Conservation (phyloP, 2,113 vertebrate species). For the Apodemus speciosus region DNA sequence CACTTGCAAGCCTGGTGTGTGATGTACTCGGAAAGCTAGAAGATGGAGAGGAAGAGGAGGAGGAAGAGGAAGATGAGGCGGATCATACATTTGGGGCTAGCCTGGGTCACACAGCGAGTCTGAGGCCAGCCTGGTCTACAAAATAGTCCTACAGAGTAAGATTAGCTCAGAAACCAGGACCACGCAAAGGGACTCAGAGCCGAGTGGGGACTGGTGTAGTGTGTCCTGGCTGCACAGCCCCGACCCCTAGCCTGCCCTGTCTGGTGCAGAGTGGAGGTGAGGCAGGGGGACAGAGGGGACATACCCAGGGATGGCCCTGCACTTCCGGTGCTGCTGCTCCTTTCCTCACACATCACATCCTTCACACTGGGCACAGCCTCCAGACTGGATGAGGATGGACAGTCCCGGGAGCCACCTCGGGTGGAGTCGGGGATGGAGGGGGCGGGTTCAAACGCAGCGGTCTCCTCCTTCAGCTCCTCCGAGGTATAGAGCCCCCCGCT, state of each 20-base stretch:
- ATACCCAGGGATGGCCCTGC: background rate
- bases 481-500: background rate
- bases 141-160: background rate
- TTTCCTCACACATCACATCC: background rate
- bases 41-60: background rate
- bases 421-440: fast-evolving
- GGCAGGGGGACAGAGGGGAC: background rate
- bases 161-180: background rate
- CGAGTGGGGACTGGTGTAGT: background rate
- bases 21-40: background rate
- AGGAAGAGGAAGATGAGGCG: too few relatives aligned
- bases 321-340: background rate
- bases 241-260: fast-evolving
- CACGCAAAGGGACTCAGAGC: background rate
- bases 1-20: background rate
- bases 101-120: background rate
- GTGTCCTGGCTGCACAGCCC: fast-evolving
- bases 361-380: background rate
- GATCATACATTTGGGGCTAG: background rate
- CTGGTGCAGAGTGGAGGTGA: background rate
- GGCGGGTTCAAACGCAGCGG: background rate
- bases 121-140: background rate
- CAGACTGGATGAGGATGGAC: background rate
- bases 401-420: background rate
- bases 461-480: background rate